phyloP scores from a whole-genome alignment of 2,797 vertebrate genomes.

The Yasuhikotakia modesta region DNA sequence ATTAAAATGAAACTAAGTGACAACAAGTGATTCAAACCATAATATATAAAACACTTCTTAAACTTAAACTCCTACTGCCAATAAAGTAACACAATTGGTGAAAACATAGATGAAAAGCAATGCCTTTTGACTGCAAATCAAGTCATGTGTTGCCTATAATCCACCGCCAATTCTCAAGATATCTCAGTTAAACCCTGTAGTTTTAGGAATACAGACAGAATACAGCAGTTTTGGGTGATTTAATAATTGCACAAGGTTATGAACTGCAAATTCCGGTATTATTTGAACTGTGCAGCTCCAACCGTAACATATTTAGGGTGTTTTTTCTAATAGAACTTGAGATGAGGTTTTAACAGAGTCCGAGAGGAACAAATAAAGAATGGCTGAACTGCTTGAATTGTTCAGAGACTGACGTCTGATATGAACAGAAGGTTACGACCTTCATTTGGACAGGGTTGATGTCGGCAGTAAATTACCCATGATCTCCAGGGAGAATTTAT shows the following conservation, averaged over 20 bases:
- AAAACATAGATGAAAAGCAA: no score
- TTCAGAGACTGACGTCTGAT: conserved; percentile 9
- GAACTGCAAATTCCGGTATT: background rate
- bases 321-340: conserved; percentile 1
- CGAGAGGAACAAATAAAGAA: no score
- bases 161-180: no score
- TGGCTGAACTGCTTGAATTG: no score
- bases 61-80: no score
- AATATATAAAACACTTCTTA: background rate
- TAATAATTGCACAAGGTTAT: background rate
- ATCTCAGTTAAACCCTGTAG: background rate
- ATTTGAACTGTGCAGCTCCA: background rate
- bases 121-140: no score
- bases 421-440: conserved; percentile 36
- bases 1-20: no score
- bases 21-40: background rate
- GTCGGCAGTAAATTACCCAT: conserved; percentile 32
- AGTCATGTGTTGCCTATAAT: no score
- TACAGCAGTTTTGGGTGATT: background rate
- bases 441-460: conserved; percentile 10
- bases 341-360: no score
- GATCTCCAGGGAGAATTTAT: background rate
- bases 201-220: background rate
- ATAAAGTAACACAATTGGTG: no score
- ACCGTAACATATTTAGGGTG: background rate